Evolutionary conservation across 35 echinoderm and acorn worm species (phyloP).

Genomic region (Hemicentrotus pulcherrimus): DNA sequence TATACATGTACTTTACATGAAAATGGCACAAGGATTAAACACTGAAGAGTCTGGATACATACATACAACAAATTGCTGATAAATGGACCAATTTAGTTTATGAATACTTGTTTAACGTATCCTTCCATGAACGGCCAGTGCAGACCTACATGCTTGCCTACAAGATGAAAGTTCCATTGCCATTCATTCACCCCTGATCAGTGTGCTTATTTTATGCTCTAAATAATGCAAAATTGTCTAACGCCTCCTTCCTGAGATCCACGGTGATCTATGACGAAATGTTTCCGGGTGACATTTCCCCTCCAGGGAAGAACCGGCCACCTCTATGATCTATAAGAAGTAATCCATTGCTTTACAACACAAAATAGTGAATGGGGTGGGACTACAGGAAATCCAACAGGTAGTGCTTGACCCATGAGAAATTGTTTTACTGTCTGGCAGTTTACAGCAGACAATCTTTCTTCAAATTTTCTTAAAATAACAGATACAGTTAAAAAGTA

Average conservation of each 20-base stretch:
- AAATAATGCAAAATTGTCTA: not conserved
- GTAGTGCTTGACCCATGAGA: too few species aligned
- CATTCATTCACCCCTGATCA: not conserved
- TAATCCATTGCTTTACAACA: not conserved
- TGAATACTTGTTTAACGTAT: too few species aligned
- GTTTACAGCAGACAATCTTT: too few species aligned
- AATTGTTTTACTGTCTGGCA: too few species aligned
- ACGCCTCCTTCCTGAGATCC: not conserved
- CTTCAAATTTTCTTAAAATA: too few species aligned
- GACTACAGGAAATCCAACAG: not conserved
- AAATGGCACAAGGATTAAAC: too few species aligned
- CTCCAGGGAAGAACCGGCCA: not conserved
- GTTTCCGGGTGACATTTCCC: constrained; percentile 8
- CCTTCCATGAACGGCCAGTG: too few species aligned
- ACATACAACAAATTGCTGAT: too few species aligned
- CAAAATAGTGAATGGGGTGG: not conserved
- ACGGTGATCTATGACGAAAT: constrained; percentile 1
- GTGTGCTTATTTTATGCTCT: not conserved
- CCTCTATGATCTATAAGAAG: not conserved
- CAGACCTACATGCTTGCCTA: not conserved
- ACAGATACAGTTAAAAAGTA: too few species aligned
- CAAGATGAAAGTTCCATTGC: not conserved
- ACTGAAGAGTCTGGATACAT: too few species aligned
- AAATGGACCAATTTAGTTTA: too few species aligned
- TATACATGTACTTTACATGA: too few species aligned